Evolutionary conservation across 1,140 invertebrate species (phyloP).

Genomic region (Nautilus pompilius): DNA sequence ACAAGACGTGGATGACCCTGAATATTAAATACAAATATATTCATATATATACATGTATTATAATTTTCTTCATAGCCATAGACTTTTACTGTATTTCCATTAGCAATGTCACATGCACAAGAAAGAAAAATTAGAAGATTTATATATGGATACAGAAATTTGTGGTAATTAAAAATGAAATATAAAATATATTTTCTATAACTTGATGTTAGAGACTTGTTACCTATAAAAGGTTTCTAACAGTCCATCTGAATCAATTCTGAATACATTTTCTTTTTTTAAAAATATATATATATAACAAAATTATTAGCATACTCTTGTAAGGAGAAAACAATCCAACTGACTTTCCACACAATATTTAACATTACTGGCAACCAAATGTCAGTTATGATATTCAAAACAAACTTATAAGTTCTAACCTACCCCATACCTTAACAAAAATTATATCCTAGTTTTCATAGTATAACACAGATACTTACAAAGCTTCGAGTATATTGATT

Average conservation of each 20-base stretch:
- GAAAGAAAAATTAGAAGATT: neutral
- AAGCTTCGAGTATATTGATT: conserved; percentile 79
- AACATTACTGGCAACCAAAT: neutral
- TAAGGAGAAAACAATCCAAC: neutral
- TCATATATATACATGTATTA: neutral
- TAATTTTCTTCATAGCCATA: neutral
- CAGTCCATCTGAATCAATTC: too few relatives aligned
- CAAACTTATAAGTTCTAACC: neutral
- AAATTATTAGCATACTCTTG: too few relatives aligned
- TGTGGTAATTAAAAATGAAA: neutral
- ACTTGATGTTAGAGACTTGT: too few relatives aligned
- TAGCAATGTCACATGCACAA: neutral
- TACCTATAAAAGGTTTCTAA: too few relatives aligned
- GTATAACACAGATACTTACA: conserved; percentile 47
- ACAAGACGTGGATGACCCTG: conserved; percentile 90
- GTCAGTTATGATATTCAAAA: neutral
- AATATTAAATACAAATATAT: conserved; percentile 37
- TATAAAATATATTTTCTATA: neutral
- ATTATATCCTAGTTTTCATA: neutral
- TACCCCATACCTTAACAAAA: neutral
- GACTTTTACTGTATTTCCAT: neutral
- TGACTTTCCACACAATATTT: neutral
- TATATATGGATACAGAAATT: neutral
- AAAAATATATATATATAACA: too few relatives aligned
- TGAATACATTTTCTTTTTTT: too few relatives aligned